Base-by-base conservation (phyloP, 2,113 vertebrate genomes). In the Xiphophorus couchianus region DNA sequence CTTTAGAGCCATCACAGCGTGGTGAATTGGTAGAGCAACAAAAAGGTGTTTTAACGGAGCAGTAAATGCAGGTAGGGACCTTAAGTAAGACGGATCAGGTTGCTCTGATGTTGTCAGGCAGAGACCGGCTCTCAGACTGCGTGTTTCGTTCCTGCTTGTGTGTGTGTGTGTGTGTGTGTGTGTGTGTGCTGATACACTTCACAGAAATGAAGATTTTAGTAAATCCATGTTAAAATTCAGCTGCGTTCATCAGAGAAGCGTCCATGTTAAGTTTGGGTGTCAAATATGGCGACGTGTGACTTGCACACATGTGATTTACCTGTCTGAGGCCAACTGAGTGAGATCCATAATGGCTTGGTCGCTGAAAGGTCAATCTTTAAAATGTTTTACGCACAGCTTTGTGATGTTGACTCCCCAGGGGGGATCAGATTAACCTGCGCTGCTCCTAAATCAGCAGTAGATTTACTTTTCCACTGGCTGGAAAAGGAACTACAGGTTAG, bases 1-100 rank as follows among this genome's bases (percentile, higher is more conserved):
- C 74, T 85, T 35, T 81, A 51, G 83, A 69, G 80, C 86, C 91
- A 91, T 89, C 88, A 90, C 65, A 73, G 83, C 71, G 84, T 74
- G 85, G 82, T 90, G 90, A 93, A 93, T 88, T 70, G 83, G 87
- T 90, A 86, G 84, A 86, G 87, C 90, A 93, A 93, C 90, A 90
- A 85, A 77, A 86, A 73, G 77, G 84, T 61, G 69, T 88, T 91
- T 93, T 92, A 90, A 92, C 89, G 48, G 90, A 82, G 90, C 90
- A 83, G 86, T 93, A 93, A 92, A 92, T 67, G 88, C 92, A 93
- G 91, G 91, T 93, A 90, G 75, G 80, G 85, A 76, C 69, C 87
- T 90, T 92, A 85, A 80, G 84, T 86, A 75, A 82, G 78, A 65
- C 37, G 44, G 89, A 86, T 93, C 90, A 62, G 77, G 89, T 93